Evolutionary conservation across 2,797 vertebrate species (phyloP), one percentile per base, ranked within the genome.

Genomic region (Thalassophryne amazonica): DNA sequence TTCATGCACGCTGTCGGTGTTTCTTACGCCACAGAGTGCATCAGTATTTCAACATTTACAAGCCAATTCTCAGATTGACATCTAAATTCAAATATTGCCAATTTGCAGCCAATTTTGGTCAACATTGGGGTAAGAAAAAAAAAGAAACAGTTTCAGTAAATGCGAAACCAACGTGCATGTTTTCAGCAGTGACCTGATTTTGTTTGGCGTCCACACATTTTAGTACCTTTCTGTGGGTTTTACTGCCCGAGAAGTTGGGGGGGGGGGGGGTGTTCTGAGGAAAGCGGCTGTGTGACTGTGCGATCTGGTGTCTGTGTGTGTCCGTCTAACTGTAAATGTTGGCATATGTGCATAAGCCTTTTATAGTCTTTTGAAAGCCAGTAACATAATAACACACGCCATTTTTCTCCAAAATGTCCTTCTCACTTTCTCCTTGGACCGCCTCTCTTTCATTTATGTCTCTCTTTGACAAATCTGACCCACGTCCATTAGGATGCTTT

Each of bases 401-500:
- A 81, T 86, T 87, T 84, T 75, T 84, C 77, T 75, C 73, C 37
- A 60, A 61, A 55, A 79, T 70, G 77, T 83, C 81, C 0, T 80
- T 84, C 76, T 85, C 81, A 81, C 85, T 79, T 81, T 78, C 60
- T 67, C 42, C 33, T 70, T 17, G 0, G 2, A 10, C 41, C 58
- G 62, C 62, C 53, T 50, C 61, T 31, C 82, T 82, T 76, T 83
- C 69, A 75, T 78, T 86, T 84, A 61, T 86, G 76, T 73, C 59
- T 42, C 38, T 59, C 48, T 82, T 57, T 83, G 82, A 80, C 85
- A 84, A 80, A 85, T 88, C 66, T 49, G 46, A 59, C 74, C 41
- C 13, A 39, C 20, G 69, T 83, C 82, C 85, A 90, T 91, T 89
- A 88, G 54, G 65, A 70, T 86, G 80, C 40, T 89, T 85, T 82